Percentiles rank a stretch among this genome's conserved stretches.
phyloP scores from a whole-genome alignment of 2,888 invertebrate species.

The Lordiphosa andalusiaca region DNA sequence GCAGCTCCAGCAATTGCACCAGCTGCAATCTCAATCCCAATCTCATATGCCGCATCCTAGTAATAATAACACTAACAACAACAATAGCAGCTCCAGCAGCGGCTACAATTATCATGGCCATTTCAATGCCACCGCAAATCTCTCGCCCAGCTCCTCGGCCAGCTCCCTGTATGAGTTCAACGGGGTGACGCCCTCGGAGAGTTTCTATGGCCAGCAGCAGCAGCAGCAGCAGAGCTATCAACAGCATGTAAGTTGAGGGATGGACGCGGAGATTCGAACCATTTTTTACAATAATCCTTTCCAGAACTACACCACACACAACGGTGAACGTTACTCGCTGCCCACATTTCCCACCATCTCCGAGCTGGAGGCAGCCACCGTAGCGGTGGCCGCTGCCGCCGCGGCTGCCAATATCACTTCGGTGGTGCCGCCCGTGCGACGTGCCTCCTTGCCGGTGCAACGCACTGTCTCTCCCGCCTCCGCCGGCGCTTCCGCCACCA shows the following conservation, averaged over 20 bases:
- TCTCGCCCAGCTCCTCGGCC: slow-evolving; percentile 73
- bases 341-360: slow-evolving; percentile 86
- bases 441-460: slow-evolving; percentile 89
- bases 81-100: slow-evolving; percentile 53
- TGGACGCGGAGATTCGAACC: too few species aligned
- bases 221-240: slow-evolving; percentile 56
- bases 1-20: slow-evolving; percentile 49
- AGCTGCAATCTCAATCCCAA: slow-evolving; percentile 45
- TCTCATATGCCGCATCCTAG: slow-evolving; percentile 27
- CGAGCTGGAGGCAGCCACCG: slow-evolving; percentile 84
- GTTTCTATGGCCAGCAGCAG: slow-evolving; percentile 56
- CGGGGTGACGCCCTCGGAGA: slow-evolving; percentile 61
- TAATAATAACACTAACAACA: slow-evolving; percentile 32
- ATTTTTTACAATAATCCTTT: not conserved
- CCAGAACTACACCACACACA: slow-evolving; percentile 72
- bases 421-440: slow-evolving; percentile 83
- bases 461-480: slow-evolving; percentile 87
- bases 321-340: slow-evolving; percentile 86
- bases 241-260: slow-evolving; percentile 72
- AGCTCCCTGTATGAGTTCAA: slow-evolving; percentile 79
- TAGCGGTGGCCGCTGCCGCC: slow-evolving; percentile 35
- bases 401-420: slow-evolving; percentile 28
- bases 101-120: slow-evolving; percentile 77
- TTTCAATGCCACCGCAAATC: slow-evolving; percentile 78
- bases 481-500: slow-evolving; percentile 56